Base-by-base conservation (phyloP, 2,113 vertebrate genomes). In the Sylvietta virens region DNA sequence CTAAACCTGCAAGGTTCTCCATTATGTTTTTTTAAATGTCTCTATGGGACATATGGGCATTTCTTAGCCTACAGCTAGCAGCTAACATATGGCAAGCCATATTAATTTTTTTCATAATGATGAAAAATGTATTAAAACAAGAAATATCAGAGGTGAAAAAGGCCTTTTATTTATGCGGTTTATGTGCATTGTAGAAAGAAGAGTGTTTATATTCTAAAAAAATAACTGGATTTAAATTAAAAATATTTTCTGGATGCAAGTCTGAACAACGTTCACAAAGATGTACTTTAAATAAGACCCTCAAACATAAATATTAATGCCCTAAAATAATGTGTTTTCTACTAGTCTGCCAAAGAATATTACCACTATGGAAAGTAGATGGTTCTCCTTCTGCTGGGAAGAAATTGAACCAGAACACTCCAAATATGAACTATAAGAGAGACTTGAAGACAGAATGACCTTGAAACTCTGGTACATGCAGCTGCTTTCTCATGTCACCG, bases 301-400 rank as follows among this genome's bases (percentile, higher is more conserved):
- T 92, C 58, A 86, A 70, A 93, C 65, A 58, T 90, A 92, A 94
- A 91, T 86, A 85, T 82, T 89, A 94, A 92, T 87, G 16, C 37
- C 33, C 14, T 64, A 40, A 79, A 92, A 22, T 62, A 62, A 50
- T 69, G n/a, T 35, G 28, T 76, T 85, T 3, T 81, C 48, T 95
- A n/a, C 53, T 79, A 30, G 23, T 72, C 23, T 94, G 87, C 87
- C 88, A 88, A 90, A 37, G 42, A 88, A 82, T 72, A 79, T 82
- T 90, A 45, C 64, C 35, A 69, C 0, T 0, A 56, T 65, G 40
- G 42, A 90, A 90, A 88, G 28, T 67, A 45, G 66, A 45, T 42
- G 19, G 15, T 65, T 92, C n/a, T 78, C 12, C 62, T 73, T 78
- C 69, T 92, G 37, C 71, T 82, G 61, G n/a, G 18, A 86, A 42